These are phyloP conservation scores for Enteromius thamalakanensis DNA, from an alignment of 2,797 vertebrate genomes.

Conservation along the genomic window DNA sequence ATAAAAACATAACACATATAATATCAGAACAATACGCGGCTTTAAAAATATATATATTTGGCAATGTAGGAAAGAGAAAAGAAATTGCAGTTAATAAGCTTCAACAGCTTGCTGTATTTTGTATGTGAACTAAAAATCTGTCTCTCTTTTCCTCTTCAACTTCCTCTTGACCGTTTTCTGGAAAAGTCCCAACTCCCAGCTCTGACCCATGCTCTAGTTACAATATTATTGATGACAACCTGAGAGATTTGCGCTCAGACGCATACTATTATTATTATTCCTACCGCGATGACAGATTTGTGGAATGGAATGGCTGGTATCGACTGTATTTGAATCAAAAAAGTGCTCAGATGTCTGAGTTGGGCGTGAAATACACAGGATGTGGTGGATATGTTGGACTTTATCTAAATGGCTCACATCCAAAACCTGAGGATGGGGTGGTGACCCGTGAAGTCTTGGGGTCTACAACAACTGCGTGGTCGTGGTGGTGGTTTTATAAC, in stretches of 20 bases:
- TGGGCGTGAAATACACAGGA: neutral
- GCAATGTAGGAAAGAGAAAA: no score
- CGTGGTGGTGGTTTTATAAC: no score
- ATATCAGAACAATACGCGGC: no score
- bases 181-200: neutral
- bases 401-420: conserved; percentile 31
- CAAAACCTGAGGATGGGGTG: conserved; percentile 27
- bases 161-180: neutral
- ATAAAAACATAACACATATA: no score
- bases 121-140: no score
- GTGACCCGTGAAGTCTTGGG: conserved; percentile 23
- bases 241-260: conserved; percentile 9
- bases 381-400: conserved; percentile 45
- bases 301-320: conserved; percentile 29
- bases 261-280: no score
- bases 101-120: no score
- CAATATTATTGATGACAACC: neutral
- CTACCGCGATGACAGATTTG: conserved; percentile 1
- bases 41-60: no score
- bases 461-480: no score
- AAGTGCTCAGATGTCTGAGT: no score
- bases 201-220: conserved; percentile 41
- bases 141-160: neutral
- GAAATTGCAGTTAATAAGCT: no score
- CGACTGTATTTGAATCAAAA: conserved; percentile 2